phyloP scores from a whole-genome alignment of 1,140 invertebrate genomes.

The Drosophila jambulina region DNA sequence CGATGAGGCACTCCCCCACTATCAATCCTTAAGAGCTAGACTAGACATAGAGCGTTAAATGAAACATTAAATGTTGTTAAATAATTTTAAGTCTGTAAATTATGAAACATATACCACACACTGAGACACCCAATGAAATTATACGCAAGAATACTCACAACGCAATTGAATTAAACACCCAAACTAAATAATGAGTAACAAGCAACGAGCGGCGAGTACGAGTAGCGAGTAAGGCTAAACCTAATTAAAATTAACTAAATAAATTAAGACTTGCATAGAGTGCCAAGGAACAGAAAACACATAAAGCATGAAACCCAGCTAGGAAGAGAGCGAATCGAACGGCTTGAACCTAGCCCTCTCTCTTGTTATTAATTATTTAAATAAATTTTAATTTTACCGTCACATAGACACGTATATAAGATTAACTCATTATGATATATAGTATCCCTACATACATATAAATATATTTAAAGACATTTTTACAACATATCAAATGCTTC shows the following conservation, averaged over 20 bases:
- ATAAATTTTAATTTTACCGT: conserved; percentile 65
- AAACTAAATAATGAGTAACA: conserved; percentile 8
- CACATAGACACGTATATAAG: conserved; percentile 22
- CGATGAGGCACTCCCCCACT: not conserved
- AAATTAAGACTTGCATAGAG: conserved; percentile 80
- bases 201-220: not conserved
- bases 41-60: conserved; percentile 54
- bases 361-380: conserved; percentile 83
- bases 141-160: conserved; percentile 67
- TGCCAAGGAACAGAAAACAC: conserved; percentile 59
- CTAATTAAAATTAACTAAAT: conserved; percentile 40
- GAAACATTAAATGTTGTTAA: conserved; percentile 85
- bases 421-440: conserved; percentile 29
- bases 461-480: conserved; percentile 68
- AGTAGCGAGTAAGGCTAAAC: conserved; percentile 22
- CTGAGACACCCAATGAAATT: conserved; percentile 74
- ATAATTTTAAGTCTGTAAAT: conserved; percentile 83
- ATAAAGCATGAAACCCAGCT: conserved; percentile 14
- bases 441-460: conserved; percentile 29
- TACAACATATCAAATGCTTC: conserved; percentile 85
- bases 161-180: conserved; percentile 62
- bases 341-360: conserved; percentile 39
- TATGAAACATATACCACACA: conserved; percentile 50
- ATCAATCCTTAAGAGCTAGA: conserved; percentile 18
- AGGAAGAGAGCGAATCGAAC: conserved; percentile 43